Conservation (phyloP, 2,888 invertebrate genomes). For the Balanococcus diminutus region DNA sequence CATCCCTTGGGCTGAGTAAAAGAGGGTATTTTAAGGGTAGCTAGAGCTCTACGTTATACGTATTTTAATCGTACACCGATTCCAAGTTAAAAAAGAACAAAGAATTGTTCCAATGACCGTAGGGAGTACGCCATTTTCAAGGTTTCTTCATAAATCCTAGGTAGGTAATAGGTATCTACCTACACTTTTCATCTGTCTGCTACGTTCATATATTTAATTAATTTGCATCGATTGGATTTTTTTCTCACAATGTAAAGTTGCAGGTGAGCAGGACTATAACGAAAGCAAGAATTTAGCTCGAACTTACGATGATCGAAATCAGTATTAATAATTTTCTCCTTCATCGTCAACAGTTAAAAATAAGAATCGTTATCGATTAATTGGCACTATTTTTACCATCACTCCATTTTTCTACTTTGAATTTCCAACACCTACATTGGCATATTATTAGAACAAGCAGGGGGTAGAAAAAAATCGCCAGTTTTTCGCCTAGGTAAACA, state of each 20-base stretch:
- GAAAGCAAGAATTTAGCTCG: neutral
- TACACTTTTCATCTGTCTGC: neutral
- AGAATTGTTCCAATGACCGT: constrained; percentile 15
- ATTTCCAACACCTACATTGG: neutral
- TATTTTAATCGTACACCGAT: constrained; percentile 18
- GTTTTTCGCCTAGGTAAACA: neutral
- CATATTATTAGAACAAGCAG: neutral
- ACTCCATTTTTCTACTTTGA: neutral
- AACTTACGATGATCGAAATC: neutral
- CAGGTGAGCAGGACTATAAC: neutral
- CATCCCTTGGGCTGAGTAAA: constrained; percentile 25
- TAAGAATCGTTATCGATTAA: neutral
- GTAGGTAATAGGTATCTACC: neutral
- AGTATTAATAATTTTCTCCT: neutral
- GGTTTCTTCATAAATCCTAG: neutral
- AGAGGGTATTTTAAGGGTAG: constrained; percentile 42
- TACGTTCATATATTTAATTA: neutral
- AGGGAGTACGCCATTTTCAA: constrained; percentile 42
- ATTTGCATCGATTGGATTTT: neutral
- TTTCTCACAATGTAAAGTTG: neutral
- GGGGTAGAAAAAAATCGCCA: neutral
- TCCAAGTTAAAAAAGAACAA: constrained; percentile 28
- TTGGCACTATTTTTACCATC: too few species aligned
- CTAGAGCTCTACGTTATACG: too few species aligned
- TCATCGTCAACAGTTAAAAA: neutral